Percentiles rank a stretch among this genome's conserved stretches.
Conservation (phyloP, 2,797 vertebrate genomes). For the Halcyon leucocephala region DNA sequence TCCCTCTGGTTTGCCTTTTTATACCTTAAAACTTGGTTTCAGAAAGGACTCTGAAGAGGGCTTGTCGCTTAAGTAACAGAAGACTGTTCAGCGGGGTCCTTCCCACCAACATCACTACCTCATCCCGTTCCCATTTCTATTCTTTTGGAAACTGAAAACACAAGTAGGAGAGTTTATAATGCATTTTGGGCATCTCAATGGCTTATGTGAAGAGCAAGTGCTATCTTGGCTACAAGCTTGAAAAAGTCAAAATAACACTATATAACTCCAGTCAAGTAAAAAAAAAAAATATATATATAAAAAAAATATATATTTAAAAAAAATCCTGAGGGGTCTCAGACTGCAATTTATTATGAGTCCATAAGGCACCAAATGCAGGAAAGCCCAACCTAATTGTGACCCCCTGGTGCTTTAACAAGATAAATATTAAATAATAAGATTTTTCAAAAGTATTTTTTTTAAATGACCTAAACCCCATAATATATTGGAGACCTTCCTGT, state of each 20-base stretch:
- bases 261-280: not conserved
- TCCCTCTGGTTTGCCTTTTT: not conserved
- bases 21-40: not conserved
- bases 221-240: not conserved
- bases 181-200: not conserved
- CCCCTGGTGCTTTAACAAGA: not conserved
- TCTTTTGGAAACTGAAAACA: not conserved
- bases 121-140: fast-evolving
- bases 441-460: not conserved
- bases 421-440: not conserved
- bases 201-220: not conserved
- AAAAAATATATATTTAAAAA: not conserved
- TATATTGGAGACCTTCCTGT: not conserved
- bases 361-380: not conserved
- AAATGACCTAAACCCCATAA: not conserved
- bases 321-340: not conserved
- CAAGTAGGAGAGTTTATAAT: not conserved
- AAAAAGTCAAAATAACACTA: not conserved
- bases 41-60: not conserved
- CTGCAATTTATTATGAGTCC: not conserved
- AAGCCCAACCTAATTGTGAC: not conserved
- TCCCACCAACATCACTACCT: fast-evolving
- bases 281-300: not conserved
- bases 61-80: not conserved
- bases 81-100: not conserved